Conservation (phyloP, 2,888 invertebrate species). For the Eulithis prunata region DNA sequence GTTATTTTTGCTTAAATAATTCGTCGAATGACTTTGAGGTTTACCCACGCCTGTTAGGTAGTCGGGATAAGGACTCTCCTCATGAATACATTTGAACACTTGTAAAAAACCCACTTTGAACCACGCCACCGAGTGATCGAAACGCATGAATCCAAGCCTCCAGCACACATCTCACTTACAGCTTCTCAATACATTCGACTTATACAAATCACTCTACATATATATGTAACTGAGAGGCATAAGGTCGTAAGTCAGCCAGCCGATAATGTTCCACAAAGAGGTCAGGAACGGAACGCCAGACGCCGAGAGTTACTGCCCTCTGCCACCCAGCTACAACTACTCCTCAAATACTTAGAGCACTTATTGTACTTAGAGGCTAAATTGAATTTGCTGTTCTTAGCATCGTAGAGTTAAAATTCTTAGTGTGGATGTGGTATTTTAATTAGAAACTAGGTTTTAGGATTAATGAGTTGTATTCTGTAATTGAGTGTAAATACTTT, state of each 20-base stretch:
- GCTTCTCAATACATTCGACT: conserved; percentile 81
- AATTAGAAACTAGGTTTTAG: conserved; percentile 65
- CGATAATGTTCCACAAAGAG: conserved; percentile 39
- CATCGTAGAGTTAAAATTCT: conserved; percentile 70
- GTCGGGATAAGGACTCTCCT: conserved; percentile 66
- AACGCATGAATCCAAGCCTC: conserved; percentile 83
- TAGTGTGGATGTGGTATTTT: conserved; percentile 77
- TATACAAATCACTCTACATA: conserved; percentile 73
- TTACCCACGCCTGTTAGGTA: conserved; percentile 56
- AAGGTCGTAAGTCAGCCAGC: conserved; percentile 61
- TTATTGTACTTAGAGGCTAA: conserved; percentile 77
- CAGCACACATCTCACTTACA: conserved; percentile 83
- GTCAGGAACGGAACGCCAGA: conserved; percentile 47
- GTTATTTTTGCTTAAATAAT: conserved; percentile 50
- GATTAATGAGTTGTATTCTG: conserved; percentile 41
- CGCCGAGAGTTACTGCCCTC: conserved; percentile 70
- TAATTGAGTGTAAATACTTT: conserved; percentile 44
- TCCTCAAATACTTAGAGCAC: conserved; percentile 76
- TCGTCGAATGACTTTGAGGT: conserved; percentile 50
- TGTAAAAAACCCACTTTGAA: conserved; percentile 77
- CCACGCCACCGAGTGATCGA: conserved; percentile 85
- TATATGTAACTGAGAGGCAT: conserved; percentile 79
- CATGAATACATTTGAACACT: conserved; percentile 78
- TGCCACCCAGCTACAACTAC: conserved; percentile 78
- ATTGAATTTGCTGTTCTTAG: conserved; percentile 75